Evolutionary conservation across 2,797 vertebrate genomes (phyloP).

Genomic region (Manis crassicaudata): DNA sequence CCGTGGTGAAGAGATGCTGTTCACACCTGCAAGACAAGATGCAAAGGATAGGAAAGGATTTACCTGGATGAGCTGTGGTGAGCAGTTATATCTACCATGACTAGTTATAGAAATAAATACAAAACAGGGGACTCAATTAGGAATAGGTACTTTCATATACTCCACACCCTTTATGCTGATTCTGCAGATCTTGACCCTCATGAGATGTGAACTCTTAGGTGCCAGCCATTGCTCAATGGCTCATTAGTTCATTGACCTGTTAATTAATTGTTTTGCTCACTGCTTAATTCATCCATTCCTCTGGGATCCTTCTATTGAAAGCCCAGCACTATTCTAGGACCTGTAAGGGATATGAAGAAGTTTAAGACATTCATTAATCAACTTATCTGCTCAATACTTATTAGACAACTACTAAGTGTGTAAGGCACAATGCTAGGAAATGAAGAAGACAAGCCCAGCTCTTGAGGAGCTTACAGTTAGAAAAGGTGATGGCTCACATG

Average conservation of each 20-base stretch:
- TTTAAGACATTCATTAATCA: background rate
- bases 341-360: background rate
- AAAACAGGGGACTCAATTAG: background rate
- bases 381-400: background rate
- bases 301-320: background rate
- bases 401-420: background rate
- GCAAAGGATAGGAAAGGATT: conserved; percentile 56
- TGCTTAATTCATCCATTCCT: conserved; percentile 12
- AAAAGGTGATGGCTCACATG: background rate
- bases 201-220: background rate
- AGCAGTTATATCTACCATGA: background rate
- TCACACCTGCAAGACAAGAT: conserved; percentile 81
- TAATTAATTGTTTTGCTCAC: conserved; percentile 31
- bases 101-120: background rate
- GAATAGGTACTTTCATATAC: background rate
- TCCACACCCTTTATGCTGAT: background rate
- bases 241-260: conserved; percentile 10
- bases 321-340: background rate
- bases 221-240: background rate
- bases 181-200: background rate
- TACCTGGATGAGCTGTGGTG: background rate
- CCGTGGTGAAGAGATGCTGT: conserved; percentile 54
- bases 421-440: background rate
- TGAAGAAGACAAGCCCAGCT: background rate
- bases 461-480: background rate